Base-by-base conservation (phyloP, 2,888 invertebrate genomes). In the Polia nebulosa region DNA sequence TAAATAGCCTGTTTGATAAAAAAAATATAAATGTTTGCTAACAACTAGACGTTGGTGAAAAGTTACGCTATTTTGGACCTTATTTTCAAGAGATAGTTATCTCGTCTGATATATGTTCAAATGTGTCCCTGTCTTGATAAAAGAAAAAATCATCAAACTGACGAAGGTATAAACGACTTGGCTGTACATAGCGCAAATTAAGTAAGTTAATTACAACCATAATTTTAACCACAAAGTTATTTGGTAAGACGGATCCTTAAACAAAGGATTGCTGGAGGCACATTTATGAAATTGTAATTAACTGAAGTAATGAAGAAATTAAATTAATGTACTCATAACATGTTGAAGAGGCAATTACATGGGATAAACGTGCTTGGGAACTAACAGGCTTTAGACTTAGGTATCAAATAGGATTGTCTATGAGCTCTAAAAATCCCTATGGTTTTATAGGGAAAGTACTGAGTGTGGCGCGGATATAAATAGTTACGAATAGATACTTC, bases 221-320 rank as follows among this genome's bases (percentile, higher is more conserved):
- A 45, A 51, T 41, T 52, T 32, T 5, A 20, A 44, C 36, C 27
- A 55, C 72, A 41, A 49, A 27, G 60, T 53, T 55, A 47, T 20
- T 44, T 17, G 39, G 57, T 57, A 36, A 77, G n/a, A 32, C 15
- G 41, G 25, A 47, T 39, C 29, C 32, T 29, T 36, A 44, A 29
- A n/a, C 36, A 44, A 51, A 44, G 22, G 17, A 36, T 51, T n/a
- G 22, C 76, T 36, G 27, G 29, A 34, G 29, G 53, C 49, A 44
- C 53, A 53, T 44, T 71, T 59, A 55, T 72, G 72, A 72, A 72
- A 36, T 39, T 29, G 36, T 78, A 78, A 72, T 72, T 72, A 78
- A 61, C 32, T 61, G 25, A 20, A 41, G 44, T 45, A 56, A 60
- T 49, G 72, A 55, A 56, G 49, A 49, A 60, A 72, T 72, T 60